A percentile compares a stretch with the other conserved stretches of the same genome.
Evolutionary conservation across 2,888 invertebrate genomes (phyloP).

Genomic region (Dorcus hopei): DNA sequence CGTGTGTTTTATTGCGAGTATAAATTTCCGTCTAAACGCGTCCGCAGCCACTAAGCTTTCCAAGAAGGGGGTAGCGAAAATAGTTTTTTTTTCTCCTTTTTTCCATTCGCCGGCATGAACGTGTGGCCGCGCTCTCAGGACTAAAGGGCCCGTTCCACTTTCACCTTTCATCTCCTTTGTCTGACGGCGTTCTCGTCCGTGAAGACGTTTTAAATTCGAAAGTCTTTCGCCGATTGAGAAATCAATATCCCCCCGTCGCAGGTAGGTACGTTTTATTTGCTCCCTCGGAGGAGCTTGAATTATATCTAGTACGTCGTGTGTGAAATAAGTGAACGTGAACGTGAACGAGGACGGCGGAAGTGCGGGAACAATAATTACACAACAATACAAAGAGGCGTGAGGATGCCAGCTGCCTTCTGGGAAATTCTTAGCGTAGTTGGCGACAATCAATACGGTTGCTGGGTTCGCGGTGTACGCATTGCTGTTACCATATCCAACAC

Average conservation of each 20-base stretch:
- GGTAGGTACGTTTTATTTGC: background rate
- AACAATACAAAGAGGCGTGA: background rate
- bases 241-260: background rate
- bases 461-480: background rate
- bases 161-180: too few species aligned
- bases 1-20: conserved; percentile 22
- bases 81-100: conserved; percentile 3
- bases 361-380: background rate
- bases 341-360: background rate
- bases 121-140: too few species aligned
- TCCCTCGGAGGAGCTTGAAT: background rate
- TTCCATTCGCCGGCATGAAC: background rate
- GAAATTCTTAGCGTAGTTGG: conserved; percentile 2
- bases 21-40: conserved; percentile 17
- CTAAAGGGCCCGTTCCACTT: background rate
- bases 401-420: background rate
- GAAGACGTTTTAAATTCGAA: background rate
- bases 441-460: conserved; percentile 1
- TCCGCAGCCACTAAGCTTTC: background rate
- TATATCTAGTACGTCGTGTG: background rate
- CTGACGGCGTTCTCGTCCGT: background rate
- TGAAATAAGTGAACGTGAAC: background rate
- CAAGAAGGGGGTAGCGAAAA: background rate
- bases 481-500: background rate
- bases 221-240: background rate